phyloP scores from a whole-genome alignment of 2,888 invertebrate species.

The Brachypterus glaber region DNA sequence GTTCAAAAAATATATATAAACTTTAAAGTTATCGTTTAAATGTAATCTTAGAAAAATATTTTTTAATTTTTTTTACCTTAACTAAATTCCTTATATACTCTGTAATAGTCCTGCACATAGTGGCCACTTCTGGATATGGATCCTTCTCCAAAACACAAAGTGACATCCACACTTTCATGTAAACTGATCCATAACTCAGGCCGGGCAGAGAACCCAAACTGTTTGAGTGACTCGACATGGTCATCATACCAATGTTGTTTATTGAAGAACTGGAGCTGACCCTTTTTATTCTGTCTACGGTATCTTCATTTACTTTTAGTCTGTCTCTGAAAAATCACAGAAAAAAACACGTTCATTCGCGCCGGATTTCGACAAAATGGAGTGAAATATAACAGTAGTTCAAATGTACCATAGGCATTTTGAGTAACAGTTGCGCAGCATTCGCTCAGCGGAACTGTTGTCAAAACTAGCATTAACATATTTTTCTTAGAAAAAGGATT shows the following conservation, averaged over 20 bases:
- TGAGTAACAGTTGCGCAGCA: too few relatives aligned
- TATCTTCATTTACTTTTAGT: constrained; percentile 17
- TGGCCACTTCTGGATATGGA: constrained; percentile 76
- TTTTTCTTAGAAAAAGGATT: too few relatives aligned
- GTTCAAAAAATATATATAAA: constrained; percentile 2
- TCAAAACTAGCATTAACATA: too few relatives aligned
- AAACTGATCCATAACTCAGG: constrained; percentile 62
- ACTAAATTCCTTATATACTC: constrained; percentile 64
- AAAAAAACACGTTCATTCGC: too few relatives aligned
- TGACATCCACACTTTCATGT: constrained; percentile 82
- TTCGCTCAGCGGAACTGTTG: too few relatives aligned
- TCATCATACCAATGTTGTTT: constrained; percentile 42
- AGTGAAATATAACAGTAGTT: too few relatives aligned
- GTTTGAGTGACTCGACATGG: constrained; percentile 27
- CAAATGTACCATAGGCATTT: too few relatives aligned
- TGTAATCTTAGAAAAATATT: not conserved
- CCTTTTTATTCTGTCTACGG: constrained; percentile 45
- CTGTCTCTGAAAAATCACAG: constrained; percentile 17
- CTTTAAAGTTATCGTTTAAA: too few relatives aligned
- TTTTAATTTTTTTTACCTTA: constrained; percentile 38
- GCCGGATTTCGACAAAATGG: too few relatives aligned
- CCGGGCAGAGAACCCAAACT: constrained; percentile 44
- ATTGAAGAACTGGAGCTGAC: constrained; percentile 64
- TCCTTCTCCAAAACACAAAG: constrained; percentile 71
- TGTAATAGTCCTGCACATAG: constrained; percentile 69